These are phyloP conservation scores for Conus ventricosus DNA, from an alignment of 1,140 invertebrate species.

Conservation along the genomic window DNA sequence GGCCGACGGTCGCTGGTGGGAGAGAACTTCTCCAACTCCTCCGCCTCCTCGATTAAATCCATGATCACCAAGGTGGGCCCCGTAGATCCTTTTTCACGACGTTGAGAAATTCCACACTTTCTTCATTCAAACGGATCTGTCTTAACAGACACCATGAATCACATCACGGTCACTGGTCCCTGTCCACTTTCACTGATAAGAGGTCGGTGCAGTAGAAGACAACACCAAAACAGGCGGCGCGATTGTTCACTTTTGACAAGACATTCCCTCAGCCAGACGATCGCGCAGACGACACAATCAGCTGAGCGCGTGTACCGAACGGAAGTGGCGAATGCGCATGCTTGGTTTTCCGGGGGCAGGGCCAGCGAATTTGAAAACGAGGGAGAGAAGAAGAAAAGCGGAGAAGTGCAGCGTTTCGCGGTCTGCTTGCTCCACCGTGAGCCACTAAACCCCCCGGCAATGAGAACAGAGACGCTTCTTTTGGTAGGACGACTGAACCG, in stretches of 20 bases:
- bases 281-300: slow-evolving; percentile 12
- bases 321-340: slow-evolving; percentile 35
- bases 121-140: background rate
- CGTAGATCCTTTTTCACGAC: background rate
- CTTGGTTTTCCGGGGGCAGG: background rate
- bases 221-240: background rate
- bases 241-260: background rate
- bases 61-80: background rate
- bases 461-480: too few relatives aligned
- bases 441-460: too few relatives aligned
- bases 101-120: background rate
- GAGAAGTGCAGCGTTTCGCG: background rate
- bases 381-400: background rate
- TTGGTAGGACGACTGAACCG: too few relatives aligned
- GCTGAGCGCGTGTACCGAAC: slow-evolving; percentile 31
- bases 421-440: background rate
- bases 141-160: background rate
- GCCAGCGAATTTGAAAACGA: background rate
- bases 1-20: slow-evolving; percentile 30
- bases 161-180: background rate
- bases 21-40: slow-evolving; percentile 33
- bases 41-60: slow-evolving; percentile 26
- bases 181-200: background rate
- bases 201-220: background rate
- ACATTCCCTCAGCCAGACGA: too few relatives aligned